Percentiles rank a stretch among this genome's conserved stretches.
phyloP scores from a whole-genome alignment of 2,113 vertebrate species.

The Cebus imitator region DNA sequence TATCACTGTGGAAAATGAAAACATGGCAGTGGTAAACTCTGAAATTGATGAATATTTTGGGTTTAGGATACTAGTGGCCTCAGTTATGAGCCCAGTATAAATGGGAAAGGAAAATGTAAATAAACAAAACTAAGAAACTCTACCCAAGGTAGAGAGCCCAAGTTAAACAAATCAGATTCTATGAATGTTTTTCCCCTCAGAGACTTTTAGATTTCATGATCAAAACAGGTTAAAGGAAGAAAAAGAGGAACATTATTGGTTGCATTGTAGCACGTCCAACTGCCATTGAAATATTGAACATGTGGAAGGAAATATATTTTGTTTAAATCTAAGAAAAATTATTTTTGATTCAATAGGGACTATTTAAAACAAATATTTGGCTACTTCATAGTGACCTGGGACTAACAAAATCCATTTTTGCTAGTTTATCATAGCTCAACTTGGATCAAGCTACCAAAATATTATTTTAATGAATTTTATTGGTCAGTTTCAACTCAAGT shows the following conservation, averaged over 20 bases:
- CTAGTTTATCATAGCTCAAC: not conserved
- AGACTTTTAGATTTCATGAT: not conserved
- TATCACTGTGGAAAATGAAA: not conserved
- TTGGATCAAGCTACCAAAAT: not conserved
- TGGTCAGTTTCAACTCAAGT: not conserved
- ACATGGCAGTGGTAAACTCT: not conserved
- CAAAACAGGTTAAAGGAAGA: not conserved
- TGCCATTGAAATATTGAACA: not conserved
- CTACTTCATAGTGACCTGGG: not conserved
- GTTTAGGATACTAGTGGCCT: not conserved
- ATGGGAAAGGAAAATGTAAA: constrained; percentile 19
- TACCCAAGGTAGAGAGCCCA: not conserved
- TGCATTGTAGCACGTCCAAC: not conserved
- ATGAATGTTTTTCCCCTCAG: not conserved
- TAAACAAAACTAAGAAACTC: constrained; percentile 43
- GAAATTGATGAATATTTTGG: not conserved
- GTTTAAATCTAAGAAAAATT: constrained; percentile 40
- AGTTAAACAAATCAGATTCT: constrained; percentile 36
- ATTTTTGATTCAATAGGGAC: constrained; percentile 15
- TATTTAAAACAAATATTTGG: constrained; percentile 39
- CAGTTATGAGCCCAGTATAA: not conserved
- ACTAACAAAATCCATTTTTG: constrained; percentile 35
- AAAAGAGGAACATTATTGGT: not conserved
- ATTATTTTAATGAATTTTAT: constrained; percentile 27
- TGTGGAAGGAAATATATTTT: not conserved